Evolutionary conservation across 1,140 invertebrate genomes (phyloP).

Genomic region (Matsumurasca onukii): DNA sequence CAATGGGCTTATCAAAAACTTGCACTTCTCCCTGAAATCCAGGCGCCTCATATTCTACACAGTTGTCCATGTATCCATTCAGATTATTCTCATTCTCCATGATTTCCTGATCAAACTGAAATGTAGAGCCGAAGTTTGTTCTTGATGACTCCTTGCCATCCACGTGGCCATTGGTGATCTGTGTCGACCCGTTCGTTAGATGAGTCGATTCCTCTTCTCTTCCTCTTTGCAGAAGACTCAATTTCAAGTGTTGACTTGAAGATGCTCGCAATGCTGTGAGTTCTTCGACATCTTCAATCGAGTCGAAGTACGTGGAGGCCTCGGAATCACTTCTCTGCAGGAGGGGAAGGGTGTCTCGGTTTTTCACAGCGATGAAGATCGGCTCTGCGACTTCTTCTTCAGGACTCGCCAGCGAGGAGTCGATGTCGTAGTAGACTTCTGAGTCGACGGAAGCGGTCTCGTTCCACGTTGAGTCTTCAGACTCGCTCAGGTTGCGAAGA

Average conservation of each 20-base stretch:
- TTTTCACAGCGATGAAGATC: constrained; percentile 2
- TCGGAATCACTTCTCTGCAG: constrained; percentile 1
- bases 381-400: constrained; percentile 29
- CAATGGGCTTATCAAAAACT: too few species aligned
- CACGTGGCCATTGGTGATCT: constrained; percentile 1
- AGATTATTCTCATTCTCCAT: too few species aligned
- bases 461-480: background rate
- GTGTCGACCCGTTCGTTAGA: background rate
- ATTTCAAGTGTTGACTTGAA: too few species aligned
- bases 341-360: background rate
- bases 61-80: too few species aligned
- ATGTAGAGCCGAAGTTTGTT: too few species aligned
- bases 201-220: too few species aligned
- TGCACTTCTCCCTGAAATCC: too few species aligned
- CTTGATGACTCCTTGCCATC: too few species aligned
- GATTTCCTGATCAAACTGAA: too few species aligned
- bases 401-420: constrained; percentile 15
- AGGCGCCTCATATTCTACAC: too few species aligned
- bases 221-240: too few species aligned
- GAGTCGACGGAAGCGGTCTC: constrained; percentile 16
- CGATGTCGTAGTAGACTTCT: constrained; percentile 28
- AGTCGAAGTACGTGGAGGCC: constrained; percentile 2
- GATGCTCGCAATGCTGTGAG: background rate
- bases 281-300: background rate
- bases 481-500: constrained; percentile 16